Conservation (phyloP, 1,140 invertebrate genomes). For the Lordiphosa mommai region DNA sequence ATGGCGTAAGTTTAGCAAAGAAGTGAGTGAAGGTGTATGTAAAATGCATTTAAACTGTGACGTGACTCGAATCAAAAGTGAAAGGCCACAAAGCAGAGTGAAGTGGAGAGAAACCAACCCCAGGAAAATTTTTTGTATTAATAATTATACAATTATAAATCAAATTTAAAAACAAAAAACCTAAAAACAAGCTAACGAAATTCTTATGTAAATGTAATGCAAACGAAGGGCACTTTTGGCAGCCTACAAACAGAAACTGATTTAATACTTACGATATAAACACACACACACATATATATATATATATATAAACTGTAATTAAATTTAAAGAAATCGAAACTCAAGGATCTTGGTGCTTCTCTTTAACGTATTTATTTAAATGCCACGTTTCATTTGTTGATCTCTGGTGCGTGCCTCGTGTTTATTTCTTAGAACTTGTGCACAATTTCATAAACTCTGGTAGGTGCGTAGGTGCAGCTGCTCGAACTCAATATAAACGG, state of each 20-base stretch:
- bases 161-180: slow-evolving; percentile 14
- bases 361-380: slow-evolving; percentile 65
- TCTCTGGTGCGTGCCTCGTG: slow-evolving; percentile 54
- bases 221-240: slow-evolving; percentile 53
- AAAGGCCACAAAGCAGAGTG: slow-evolving; percentile 23
- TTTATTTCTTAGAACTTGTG: slow-evolving; percentile 36
- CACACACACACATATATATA: slow-evolving; percentile 34
- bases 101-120: slow-evolving; percentile 30
- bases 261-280: slow-evolving; percentile 64
- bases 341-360: slow-evolving; percentile 37
- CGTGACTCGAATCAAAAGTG: slow-evolving; percentile 67
- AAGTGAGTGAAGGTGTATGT: slow-evolving; percentile 37
- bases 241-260: slow-evolving; percentile 54
- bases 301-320: slow-evolving; percentile 58
- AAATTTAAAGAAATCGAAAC: slow-evolving; percentile 48
- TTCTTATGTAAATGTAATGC: slow-evolving; percentile 65
- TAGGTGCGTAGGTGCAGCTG: slow-evolving; percentile 38
- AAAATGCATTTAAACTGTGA: slow-evolving; percentile 70
- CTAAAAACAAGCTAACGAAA: slow-evolving; percentile 44
- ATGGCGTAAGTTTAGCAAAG: slow-evolving; percentile 55
- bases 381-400: slow-evolving; percentile 66
- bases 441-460: slow-evolving; percentile 46
- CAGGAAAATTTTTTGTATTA: slow-evolving; percentile 63
- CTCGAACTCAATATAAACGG: slow-evolving; percentile 63
- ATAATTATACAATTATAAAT: slow-evolving; percentile 36